Conservation (phyloP, 2,113 vertebrate genomes). For the Sminthopsis crassicaudata region DNA sequence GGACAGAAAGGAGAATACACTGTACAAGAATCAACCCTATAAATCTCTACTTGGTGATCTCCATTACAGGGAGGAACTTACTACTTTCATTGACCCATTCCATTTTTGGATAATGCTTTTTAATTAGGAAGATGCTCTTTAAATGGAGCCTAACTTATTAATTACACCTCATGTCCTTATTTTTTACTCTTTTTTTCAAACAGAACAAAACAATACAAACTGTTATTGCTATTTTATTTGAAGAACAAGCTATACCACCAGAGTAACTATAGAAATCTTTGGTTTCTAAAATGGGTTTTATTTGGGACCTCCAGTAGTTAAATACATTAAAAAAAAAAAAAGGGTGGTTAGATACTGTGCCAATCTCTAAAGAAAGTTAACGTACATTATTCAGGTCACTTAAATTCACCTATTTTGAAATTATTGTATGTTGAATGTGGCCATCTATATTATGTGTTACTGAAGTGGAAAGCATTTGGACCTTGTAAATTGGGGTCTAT, state of each 20-base stretch:
- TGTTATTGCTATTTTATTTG: neutral
- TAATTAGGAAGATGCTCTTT: neutral
- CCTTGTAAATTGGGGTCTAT: neutral
- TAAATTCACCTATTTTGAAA: neutral
- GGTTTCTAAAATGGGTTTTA: slow-evolving; percentile 8
- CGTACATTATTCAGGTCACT: neutral
- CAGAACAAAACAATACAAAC: neutral
- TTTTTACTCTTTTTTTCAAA: neutral
- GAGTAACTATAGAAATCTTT: neutral
- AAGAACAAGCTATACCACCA: slow-evolving; percentile 8
- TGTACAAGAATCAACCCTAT: neutral
- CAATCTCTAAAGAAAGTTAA: neutral
- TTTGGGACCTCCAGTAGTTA: slow-evolving; percentile 42
- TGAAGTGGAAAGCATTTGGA: neutral
- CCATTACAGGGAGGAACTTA: neutral
- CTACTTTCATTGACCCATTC: neutral
- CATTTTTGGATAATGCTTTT: neutral
- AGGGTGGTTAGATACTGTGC: neutral
- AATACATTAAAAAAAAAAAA: neutral
- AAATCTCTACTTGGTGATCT: neutral
- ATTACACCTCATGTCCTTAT: neutral
- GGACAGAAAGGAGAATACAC: neutral
- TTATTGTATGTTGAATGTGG: neutral
- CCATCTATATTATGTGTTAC: neutral
- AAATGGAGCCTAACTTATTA: neutral